Base-by-base conservation (phyloP, 2,113 vertebrate species). In the Orientallactaga bullata region DNA sequence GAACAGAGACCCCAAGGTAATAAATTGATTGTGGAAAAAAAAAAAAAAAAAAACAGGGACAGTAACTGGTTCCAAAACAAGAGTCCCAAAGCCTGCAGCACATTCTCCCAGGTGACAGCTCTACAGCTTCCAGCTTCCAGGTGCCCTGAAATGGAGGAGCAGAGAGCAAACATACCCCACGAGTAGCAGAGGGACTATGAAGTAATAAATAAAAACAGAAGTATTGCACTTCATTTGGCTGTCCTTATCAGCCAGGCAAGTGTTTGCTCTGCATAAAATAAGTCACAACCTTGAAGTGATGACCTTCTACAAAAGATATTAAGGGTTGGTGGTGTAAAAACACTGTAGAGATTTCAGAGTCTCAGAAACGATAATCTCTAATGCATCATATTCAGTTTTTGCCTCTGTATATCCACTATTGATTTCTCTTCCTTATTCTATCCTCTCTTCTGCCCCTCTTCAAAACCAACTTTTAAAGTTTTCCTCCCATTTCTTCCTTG, bases 251-350 rank as follows among this genome's bases (percentile, higher is more conserved):
- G 35, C 17, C 72, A 89, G 13, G 51, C 24, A 84, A 72, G 32
- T 90, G 28, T 66, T 85, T 79, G 39, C 72, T 96, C 85, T 72
- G 24, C 32, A 86, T 79, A 83, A 95, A 96, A 18, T 79, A 88
- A 89, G 28, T 60, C 78, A 78, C 55, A 55, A 78, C 58, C 73
- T 82, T 82, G 32, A 94, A 73, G 18, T 65, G 35, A 28, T 8
- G 61, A n/a, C n/a, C 35, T 76, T 47, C 7, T 26, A 68, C 55
- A 90, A 85, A 76, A 37, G 35, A 58, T 72, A 17, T 16, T 66
- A 23, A 93, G 66, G 47, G 9, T 5, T 69, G 21, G 42, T 55
- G 16, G 51, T 12, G 85, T 89, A 55, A 72, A 89, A 90, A 74
- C 39, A n/a, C 77, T 28, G n/a, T 65, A 84, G 35, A 86, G 26